Base-by-base conservation (phyloP, 2,797 vertebrate genomes). In the Lycodopsis pacificus region DNA sequence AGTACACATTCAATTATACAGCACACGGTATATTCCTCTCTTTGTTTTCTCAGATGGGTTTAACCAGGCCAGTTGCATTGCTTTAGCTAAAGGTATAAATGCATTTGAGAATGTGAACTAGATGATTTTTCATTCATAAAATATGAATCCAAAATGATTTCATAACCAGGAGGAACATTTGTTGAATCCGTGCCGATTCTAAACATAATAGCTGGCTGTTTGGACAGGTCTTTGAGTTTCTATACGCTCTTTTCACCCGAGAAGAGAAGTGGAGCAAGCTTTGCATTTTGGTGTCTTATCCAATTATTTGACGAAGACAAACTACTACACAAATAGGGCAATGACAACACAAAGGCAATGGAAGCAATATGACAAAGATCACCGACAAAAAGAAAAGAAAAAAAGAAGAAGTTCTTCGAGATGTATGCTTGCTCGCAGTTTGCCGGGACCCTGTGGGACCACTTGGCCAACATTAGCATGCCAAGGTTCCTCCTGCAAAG, bases 401-500 rank as follows among this genome's bases (percentile, higher is more conserved):
- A 38, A 73, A 46, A 72, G 34, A 62, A 76, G 32, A 27, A 10
- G 77, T 86, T 92, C 76, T 72, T 74, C 0, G 63, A 87, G 81
- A 89, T 83, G 69, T 85, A 73, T 51, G 81, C 85, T 88, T 36
- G 51, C 80, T 86, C 89, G 76, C 89, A 82, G 85, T 85, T 85
- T 86, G 66, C 82, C 3, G 13, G 83, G 86, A 92, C 86, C 87
- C 91, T 78, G 76, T 88, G 90, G 91, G 91, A 92, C 84, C 86
- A 86, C 90, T 93, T 93, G 88, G 87, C 81, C 87, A 88, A 84
- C 89, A 92, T 94, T 92, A 94, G 87, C 93, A 93, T 91, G 91
- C 93, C 90, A 92, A 94, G 89, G 89, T 91, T 92, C 80, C 73
- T 85, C 81, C 80, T 81, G 88, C 84, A 81, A 82, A 76, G 48